phyloP scores from a whole-genome alignment of 2,113 vertebrate genomes.

The Polyodon spathula region DNA sequence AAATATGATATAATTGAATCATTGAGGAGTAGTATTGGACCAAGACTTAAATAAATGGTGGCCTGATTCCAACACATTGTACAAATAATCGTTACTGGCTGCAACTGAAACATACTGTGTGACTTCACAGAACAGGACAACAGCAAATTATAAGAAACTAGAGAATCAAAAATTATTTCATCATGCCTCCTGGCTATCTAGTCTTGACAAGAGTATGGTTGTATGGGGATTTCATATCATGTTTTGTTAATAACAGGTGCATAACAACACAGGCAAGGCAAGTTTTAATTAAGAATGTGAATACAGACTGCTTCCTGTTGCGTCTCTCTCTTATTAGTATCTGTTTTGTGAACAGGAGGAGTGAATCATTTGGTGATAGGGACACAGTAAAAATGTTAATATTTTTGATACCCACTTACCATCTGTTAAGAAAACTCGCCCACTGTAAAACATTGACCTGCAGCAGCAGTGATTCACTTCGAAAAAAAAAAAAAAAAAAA shows the following conservation, averaged over 20 bases:
- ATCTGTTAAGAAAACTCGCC: constrained; percentile 19
- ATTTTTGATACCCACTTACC: constrained; percentile 20
- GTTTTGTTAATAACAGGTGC: too few species aligned
- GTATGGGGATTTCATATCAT: too few species aligned
- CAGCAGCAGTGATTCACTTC: constrained; percentile 15
- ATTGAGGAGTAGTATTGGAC: background rate
- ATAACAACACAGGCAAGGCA: background rate
- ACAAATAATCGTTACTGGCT: constrained; percentile 21
- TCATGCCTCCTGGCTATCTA: too few species aligned
- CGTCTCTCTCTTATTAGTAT: constrained; percentile 3
- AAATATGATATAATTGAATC: constrained; percentile 23
- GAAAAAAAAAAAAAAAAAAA: too few species aligned
- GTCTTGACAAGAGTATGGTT: too few species aligned
- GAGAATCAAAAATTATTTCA: too few species aligned
- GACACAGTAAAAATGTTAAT: constrained; percentile 22
- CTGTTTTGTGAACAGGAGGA: constrained; percentile 10
- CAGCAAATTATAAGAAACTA: too few species aligned
- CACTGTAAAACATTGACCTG: constrained; percentile 4
- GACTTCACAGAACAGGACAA: too few species aligned
- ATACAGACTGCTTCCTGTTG: background rate
- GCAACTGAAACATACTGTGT: constrained; percentile 17
- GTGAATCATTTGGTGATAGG: constrained; percentile 9
- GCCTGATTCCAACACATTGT: constrained; percentile 15
- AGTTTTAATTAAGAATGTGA: too few species aligned
- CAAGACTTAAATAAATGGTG: constrained; percentile 18